Evolutionary conservation across 2,888 invertebrate genomes (phyloP), one percentile per base, ranked within the genome.

Genomic region (Alloscopus bannaensis): DNA sequence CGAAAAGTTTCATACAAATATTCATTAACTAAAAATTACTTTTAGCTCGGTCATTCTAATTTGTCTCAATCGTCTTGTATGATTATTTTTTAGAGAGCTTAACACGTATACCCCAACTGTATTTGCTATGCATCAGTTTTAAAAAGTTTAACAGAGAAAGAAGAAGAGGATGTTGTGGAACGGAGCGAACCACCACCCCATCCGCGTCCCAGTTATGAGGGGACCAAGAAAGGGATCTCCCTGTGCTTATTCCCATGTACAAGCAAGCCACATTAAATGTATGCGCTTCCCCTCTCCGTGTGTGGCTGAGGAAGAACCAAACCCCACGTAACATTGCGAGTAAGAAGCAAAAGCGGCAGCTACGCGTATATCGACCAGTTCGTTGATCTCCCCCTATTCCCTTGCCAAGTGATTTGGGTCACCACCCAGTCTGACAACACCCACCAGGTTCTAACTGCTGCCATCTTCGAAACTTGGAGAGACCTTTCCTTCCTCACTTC

Each of bases 381-480:
- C 75, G 75, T 75, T 75, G 68, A 66, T 75, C 75, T 75, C 68
- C 75, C 73, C 75, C 42, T 66, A 29, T 60, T 50, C 68, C 75
- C 50, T 57, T 68, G n/a, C 26, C 18, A 16, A 57, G 40, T 13
- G 45, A 55, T 75, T 75, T 68, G 75, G 75, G 75, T 75, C 75
- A 75, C 75, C 75, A 75, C 75, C 75, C 68, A 6, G 36, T 75
- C 66, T 40, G 45, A 45, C n/a, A n/a, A 57, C 75, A 75, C 75
- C 75, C 75, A 75, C 75, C 47, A 66, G 40, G 60, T 57, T 24
- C 11, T 20, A 68, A 66, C 79, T 79, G 68, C 79, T 68, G 79
- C 71, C 79, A 79, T 79, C 79, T 79, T 68, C 66, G 59, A 75
- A 60, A 22, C 45, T 36, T 47, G 16, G 16, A 20, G 1, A 50